A percentile compares a stretch with the other conserved stretches of the same genome.
Evolutionary conservation across 1,140 invertebrate genomes (phyloP).

Genomic region (Aphelinus certus): DNA sequence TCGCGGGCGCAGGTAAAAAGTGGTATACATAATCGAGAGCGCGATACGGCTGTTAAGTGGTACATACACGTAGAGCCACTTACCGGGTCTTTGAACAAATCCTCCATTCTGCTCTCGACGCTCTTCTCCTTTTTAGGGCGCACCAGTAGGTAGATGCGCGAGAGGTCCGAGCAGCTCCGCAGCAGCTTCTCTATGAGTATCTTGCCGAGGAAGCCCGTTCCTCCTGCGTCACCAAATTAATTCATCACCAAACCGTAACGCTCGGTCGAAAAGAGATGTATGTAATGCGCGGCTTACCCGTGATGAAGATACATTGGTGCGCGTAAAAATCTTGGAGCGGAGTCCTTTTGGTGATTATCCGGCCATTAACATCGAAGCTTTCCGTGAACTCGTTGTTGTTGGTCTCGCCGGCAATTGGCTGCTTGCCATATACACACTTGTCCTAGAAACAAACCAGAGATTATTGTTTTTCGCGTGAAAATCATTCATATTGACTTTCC

Average conservation of each 20-base stretch:
- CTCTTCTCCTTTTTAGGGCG: constrained; percentile 81
- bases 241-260: background rate
- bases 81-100: constrained; percentile 72
- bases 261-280: background rate
- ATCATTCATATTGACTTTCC: too few relatives aligned
- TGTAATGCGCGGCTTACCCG: constrained; percentile 47
- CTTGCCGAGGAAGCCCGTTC: constrained; percentile 89
- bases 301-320: constrained; percentile 55
- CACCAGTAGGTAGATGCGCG: constrained; percentile 82
- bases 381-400: constrained; percentile 52
- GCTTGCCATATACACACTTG: constrained; percentile 40
- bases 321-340: constrained; percentile 56
- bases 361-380: constrained; percentile 42
- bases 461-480: too few relatives aligned
- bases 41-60: background rate
- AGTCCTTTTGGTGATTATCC: constrained; percentile 44
- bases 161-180: constrained; percentile 76
- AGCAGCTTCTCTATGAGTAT: constrained; percentile 89
- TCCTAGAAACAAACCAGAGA: constrained; percentile 20
- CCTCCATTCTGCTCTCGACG: constrained; percentile 72
- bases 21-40: too few relatives aligned
- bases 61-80: constrained; percentile 47
- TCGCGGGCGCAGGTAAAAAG: too few relatives aligned
- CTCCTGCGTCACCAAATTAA: constrained; percentile 58
- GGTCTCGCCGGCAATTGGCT: constrained; percentile 44